A percentile compares a stretch with the other conserved stretches of the same genome.
Conservation (phyloP, 1,140 invertebrate genomes). For the Limonius californicus region DNA sequence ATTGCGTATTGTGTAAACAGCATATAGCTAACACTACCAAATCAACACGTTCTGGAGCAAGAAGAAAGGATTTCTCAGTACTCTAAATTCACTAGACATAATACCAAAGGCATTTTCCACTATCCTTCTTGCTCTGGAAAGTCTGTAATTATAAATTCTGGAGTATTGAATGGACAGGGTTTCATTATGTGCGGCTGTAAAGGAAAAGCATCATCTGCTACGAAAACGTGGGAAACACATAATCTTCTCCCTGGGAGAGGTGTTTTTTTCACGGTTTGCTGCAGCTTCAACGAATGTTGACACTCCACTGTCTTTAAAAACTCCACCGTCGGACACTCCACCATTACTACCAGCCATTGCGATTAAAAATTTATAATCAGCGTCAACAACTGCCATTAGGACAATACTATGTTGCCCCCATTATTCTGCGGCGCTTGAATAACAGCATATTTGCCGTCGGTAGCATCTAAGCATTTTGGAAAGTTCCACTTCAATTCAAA, state of each 20-base stretch:
- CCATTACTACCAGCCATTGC: too few relatives aligned
- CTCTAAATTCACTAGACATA: conserved; percentile 26
- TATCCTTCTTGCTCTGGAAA: conserved; percentile 37
- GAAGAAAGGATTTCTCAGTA: conserved; percentile 17
- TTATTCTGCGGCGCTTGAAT: neutral
- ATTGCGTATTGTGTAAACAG: conserved; percentile 17
- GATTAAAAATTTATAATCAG: neutral
- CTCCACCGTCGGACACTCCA: too few relatives aligned
- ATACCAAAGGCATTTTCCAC: conserved; percentile 48
- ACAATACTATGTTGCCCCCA: neutral
- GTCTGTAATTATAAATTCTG: conserved; percentile 50
- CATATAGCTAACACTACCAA: conserved; percentile 2
- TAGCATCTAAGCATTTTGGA: neutral
- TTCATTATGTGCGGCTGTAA: conserved; percentile 46
- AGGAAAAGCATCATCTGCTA: conserved; percentile 50
- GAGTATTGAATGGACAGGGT: conserved; percentile 41
- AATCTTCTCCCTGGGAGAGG: too few relatives aligned
- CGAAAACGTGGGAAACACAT: conserved; percentile 35
- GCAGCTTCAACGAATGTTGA: too few relatives aligned
- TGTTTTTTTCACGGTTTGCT: too few relatives aligned
- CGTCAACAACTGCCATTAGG: neutral
- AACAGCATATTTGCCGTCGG: neutral
- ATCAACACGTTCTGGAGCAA: conserved; percentile 8
- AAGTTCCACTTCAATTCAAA: neutral
- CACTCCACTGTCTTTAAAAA: too few relatives aligned